phyloP scores from a whole-genome alignment of 2,113 vertebrate genomes.

The Oncorhynchus nerka region DNA sequence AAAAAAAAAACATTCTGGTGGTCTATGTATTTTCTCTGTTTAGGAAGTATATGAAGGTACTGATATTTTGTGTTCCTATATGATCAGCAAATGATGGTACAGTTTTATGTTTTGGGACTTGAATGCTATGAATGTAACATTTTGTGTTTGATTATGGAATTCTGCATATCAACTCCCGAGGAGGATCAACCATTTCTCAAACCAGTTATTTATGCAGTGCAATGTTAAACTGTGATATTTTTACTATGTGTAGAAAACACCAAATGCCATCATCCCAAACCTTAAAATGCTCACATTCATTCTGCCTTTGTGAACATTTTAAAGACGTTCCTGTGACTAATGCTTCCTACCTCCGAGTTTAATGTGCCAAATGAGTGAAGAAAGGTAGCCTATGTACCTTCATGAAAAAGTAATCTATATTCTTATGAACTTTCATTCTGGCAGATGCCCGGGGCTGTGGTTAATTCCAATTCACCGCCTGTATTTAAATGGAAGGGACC shows the following conservation, averaged over 20 bases:
- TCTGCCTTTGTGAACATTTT: background rate
- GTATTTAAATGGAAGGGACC: too few species aligned
- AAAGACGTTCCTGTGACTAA: background rate
- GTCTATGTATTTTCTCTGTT: background rate
- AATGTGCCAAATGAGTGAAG: background rate
- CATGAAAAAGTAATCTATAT: background rate
- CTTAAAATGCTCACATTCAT: background rate
- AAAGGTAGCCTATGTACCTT: background rate
- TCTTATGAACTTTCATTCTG: background rate
- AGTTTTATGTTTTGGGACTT: background rate
- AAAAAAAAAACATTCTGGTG: conserved; percentile 4
- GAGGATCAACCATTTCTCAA: too few species aligned
- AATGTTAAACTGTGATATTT: conserved; percentile 13
- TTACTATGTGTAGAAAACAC: background rate
- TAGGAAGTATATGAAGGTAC: conserved; percentile 18
- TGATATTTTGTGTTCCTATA: conserved; percentile 37
- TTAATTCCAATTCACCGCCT: too few species aligned
- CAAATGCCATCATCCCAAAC: background rate
- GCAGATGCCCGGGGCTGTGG: too few species aligned
- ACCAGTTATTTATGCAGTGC: conserved; percentile 18
- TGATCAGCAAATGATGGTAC: background rate
- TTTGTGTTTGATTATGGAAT: background rate
- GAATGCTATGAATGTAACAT: conserved; percentile 30
- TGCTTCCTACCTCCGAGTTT: background rate
- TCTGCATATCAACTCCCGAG: background rate